Conservation (phyloP, 2,113 vertebrate genomes). For the Smithornis capensis region DNA sequence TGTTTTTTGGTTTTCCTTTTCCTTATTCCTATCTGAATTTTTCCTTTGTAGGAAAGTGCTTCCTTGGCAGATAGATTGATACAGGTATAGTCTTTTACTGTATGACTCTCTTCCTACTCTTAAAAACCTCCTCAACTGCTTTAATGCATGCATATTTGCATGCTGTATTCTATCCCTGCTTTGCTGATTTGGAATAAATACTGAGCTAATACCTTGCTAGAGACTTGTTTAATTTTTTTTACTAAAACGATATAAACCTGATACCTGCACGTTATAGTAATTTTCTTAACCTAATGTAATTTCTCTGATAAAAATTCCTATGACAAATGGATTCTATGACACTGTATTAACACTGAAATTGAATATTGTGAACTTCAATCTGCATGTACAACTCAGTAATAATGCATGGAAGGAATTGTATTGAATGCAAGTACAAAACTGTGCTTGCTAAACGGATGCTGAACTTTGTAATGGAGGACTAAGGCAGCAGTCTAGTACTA, state of each 20-base stretch:
- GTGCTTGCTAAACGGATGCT: constrained; percentile 50
- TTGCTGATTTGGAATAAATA: constrained; percentile 48
- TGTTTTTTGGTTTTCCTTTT: constrained; percentile 67
- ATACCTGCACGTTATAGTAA: constrained; percentile 67
- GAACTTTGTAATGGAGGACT: constrained; percentile 38
- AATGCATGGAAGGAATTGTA: constrained; percentile 77
- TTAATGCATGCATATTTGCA: constrained; percentile 78
- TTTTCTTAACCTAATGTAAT: constrained; percentile 64
- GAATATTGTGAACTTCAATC: constrained; percentile 23
- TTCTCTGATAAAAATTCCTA: constrained; percentile 27
- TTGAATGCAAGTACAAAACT: constrained; percentile 42
- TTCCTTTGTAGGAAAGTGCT: constrained; percentile 99
- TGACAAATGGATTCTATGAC: constrained; percentile 41
- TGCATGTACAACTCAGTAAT: constrained; percentile 73
- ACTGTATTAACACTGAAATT: constrained; percentile 59
- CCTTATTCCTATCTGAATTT: constrained; percentile 87
- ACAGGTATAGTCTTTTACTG: constrained; percentile 90
- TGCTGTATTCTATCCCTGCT: constrained; percentile 65
- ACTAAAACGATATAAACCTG: constrained; percentile 50
- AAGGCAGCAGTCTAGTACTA: constrained; percentile 56
- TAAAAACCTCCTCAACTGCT: constrained; percentile 23
- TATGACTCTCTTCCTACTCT: constrained; percentile 23
- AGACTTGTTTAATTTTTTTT: constrained; percentile 41
- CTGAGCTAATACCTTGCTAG: constrained; percentile 59
- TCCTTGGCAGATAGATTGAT: constrained; percentile 99